Base-by-base conservation (phyloP, 2,113 vertebrate genomes). In the Desmodus rotundus region DNA sequence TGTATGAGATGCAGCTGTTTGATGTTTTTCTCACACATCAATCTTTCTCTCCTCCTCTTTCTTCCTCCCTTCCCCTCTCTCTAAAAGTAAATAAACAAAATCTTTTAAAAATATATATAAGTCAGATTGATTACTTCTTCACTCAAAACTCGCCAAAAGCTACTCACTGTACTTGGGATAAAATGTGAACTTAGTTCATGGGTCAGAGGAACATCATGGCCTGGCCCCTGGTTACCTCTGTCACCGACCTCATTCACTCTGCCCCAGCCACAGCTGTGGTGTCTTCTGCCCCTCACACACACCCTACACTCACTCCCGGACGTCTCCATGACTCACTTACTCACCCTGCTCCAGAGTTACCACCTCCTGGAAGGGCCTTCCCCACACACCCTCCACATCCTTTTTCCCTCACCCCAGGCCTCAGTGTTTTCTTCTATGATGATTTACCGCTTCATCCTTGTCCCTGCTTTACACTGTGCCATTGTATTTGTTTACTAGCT, bases 351-450 rank as follows among this genome's bases (percentile, higher is more conserved):
- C 73, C 87, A 33, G 3, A 4, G n/a, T n/a, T 12, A 52, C n/a
- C 12, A 33, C 28, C 41, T 7, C 11, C 33, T 9, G 8, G 38
- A 76, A 86, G 67, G 54, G 4, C 36, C 43, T 33, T 47, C 14
- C 82, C 13, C 0, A 0, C 0, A 0, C 1, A 6, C 7, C 43
- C 70, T 43, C n/a, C 0, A 9, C 3, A 5, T 1, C 14, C 50
- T 58, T 7, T 4, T 14, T 17, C 56, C 28, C 50, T 5, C 2
- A 14, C 15, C 43, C 68, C 4, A 58, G 2, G n/a, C 16, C 28
- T 38, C 2, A 3, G 3, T 4, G 19, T 22, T 47, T 67, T 41
- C 28, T 61, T 88, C 73, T 36, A 28, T 54, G 36, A 76, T 10
- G 8, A 47, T 36, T 38, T 28, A 10, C 54, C 33, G 24, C 26